Conservation (phyloP, 2,113 vertebrate species). For the Thunnus thynnus region DNA sequence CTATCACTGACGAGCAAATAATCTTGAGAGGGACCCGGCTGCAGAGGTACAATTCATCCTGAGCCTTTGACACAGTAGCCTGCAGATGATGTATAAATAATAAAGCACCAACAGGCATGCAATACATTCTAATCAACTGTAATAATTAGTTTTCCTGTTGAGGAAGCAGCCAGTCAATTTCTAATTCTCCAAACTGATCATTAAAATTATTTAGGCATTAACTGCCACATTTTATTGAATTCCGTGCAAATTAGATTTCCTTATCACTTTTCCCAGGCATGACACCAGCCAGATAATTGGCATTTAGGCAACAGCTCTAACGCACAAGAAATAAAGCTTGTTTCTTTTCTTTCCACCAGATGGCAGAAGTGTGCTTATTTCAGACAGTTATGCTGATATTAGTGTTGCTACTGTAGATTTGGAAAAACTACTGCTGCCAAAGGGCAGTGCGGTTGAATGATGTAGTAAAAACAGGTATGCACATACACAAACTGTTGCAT, state of each 20-base stretch:
- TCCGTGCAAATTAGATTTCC: conserved; percentile 24
- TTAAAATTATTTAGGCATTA: conserved; percentile 3
- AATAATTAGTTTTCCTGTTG: background rate
- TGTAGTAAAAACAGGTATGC: background rate
- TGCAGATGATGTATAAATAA: background rate
- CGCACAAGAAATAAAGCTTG: too few relatives aligned
- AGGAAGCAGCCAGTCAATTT: background rate
- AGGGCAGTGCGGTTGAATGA: background rate
- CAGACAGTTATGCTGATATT: background rate
- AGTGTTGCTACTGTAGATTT: background rate
- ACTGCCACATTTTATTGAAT: conserved; percentile 12
- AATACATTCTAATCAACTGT: background rate
- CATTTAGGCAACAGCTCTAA: conserved; percentile 1
- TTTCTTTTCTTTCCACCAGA: conserved; percentile 47
- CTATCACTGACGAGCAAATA: background rate
- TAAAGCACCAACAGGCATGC: background rate
- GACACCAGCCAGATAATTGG: background rate
- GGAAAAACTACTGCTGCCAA: background rate
- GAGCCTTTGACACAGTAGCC: background rate
- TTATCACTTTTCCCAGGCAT: conserved; percentile 33
- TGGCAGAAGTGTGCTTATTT: conserved; percentile 50
- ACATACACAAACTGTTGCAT: background rate
- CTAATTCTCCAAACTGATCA: background rate
- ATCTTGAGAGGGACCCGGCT: too few relatives aligned
- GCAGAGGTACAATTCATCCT: too few relatives aligned